Conservation (phyloP, 2,888 invertebrate species). For the Apamea monoglypha region DNA sequence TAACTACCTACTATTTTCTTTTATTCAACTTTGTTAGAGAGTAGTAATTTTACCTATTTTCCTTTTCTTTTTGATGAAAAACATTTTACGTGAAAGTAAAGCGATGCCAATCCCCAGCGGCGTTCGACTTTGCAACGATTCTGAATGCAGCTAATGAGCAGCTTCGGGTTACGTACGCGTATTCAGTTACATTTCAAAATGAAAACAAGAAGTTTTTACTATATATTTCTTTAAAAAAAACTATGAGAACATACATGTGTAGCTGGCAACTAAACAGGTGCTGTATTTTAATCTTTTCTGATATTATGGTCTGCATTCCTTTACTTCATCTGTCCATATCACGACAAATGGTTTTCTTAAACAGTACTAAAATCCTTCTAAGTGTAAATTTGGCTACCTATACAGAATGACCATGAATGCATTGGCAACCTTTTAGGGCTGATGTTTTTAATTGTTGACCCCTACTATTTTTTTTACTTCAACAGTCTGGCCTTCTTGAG, state of each 20-base stretch:
- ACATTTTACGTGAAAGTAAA: conserved; percentile 1
- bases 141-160: conserved; percentile 40
- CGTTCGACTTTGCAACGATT: conserved; percentile 5
- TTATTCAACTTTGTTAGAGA: not conserved
- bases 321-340: not conserved
- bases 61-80: not conserved
- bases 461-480: too few species aligned
- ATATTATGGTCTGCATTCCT: not conserved
- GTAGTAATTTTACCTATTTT: not conserved
- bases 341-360: not conserved
- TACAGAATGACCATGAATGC: not conserved
- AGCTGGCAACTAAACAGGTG: too few species aligned
- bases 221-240: not conserved
- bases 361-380: not conserved
- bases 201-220: not conserved
- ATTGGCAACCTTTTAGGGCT: not conserved
- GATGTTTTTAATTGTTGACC: not conserved
- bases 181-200: not conserved
- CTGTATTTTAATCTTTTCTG: not conserved
- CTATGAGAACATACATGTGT: too few species aligned
- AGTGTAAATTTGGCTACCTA: not conserved
- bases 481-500: too few species aligned
- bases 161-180: not conserved
- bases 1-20: not conserved
- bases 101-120: conserved; percentile 1